These are phyloP conservation scores for Crambe crambe DNA, from an alignment of 37 sponge, comb jelly and placozoan species.

Conservation along the genomic window DNA sequence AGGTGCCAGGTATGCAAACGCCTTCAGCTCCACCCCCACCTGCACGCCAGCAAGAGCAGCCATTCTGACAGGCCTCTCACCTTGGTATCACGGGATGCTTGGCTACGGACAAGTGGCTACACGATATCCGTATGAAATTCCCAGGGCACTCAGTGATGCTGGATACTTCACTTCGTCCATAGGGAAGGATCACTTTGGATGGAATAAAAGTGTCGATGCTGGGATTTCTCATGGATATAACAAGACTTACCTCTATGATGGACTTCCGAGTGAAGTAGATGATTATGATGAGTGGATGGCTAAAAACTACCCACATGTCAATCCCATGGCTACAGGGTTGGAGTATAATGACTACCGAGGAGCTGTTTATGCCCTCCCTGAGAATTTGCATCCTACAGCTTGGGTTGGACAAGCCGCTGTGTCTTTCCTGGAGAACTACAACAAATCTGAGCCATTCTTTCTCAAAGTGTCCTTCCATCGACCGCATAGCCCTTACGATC, in stretches of 20 bases:
- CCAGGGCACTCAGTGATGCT: constrained; percentile 25
- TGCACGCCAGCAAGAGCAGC: too few relatives aligned
- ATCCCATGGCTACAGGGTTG: constrained; percentile 72
- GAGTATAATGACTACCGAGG: constrained; percentile 69
- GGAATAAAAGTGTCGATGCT: constrained; percentile 38
- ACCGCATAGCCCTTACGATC: too few relatives aligned
- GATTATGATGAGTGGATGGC: constrained; percentile 77
- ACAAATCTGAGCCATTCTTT: too few relatives aligned
- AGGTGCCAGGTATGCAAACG: too few relatives aligned
- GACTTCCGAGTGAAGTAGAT: constrained; percentile 48
- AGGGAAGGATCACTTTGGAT: constrained; percentile 79
- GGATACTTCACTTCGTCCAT: constrained; percentile 64
- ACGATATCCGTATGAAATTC: too few relatives aligned
- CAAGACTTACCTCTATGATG: constrained; percentile 65
- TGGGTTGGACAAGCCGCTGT: too few relatives aligned
- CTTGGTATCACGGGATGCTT: too few relatives aligned
- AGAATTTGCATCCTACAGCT: constrained; percentile 75
- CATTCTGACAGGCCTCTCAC: too few relatives aligned
- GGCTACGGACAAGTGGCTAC: too few relatives aligned
- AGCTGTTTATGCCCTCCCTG: constrained; percentile 55
- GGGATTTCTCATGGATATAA: constrained; percentile 67
- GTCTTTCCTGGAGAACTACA: too few relatives aligned
- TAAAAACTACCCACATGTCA: constrained; percentile 30
- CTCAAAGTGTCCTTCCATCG: too few relatives aligned
- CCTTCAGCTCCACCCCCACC: too few relatives aligned